phyloP scores from a whole-genome alignment of 2,888 invertebrate species.

The Cremastinae sp. region DNA sequence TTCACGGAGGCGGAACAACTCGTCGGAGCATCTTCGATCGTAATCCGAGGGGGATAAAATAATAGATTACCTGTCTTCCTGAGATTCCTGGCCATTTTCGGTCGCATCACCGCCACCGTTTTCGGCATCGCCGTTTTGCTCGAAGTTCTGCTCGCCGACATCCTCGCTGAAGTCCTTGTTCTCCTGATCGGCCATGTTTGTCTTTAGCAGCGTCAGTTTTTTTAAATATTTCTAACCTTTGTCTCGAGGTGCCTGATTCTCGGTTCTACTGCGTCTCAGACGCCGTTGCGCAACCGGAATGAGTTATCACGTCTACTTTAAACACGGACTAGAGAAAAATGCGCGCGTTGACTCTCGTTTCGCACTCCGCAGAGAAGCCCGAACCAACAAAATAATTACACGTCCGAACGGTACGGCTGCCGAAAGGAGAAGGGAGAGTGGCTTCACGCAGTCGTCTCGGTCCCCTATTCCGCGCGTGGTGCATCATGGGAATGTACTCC shows the following conservation, averaged over 20 bases:
- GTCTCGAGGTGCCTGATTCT: constrained; percentile 2
- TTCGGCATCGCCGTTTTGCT: constrained; percentile 83
- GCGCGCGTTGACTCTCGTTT: constrained; percentile 11
- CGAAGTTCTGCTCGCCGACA: constrained; percentile 83
- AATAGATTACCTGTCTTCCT: constrained; percentile 79
- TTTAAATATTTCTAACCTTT: constrained; percentile 40
- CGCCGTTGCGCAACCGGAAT: constrained; percentile 10
- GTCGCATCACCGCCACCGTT: constrained; percentile 85
- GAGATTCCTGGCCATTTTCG: constrained; percentile 84
- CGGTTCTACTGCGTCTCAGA: constrained; percentile 3
- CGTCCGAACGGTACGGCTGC: constrained; percentile 75
- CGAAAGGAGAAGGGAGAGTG: constrained; percentile 77
- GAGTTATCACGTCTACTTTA: constrained; percentile 42
- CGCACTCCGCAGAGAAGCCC: constrained; percentile 42
- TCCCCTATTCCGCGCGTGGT: constrained; percentile 66
- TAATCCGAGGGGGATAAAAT: background rate
- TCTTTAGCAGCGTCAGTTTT: constrained; percentile 62
- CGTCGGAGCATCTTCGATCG: constrained; percentile 2
- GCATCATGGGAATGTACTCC: constrained; percentile 69
- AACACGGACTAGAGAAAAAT: constrained; percentile 54
- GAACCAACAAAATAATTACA: constrained; percentile 58
- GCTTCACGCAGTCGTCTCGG: constrained; percentile 65
- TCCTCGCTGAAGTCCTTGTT: constrained; percentile 80
- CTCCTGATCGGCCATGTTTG: constrained; percentile 77
- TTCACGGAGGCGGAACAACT: constrained; percentile 7